Evolutionary conservation across 2,888 invertebrate species (phyloP), one percentile per base, ranked within the genome.

Genomic region (Vanessa cardui): DNA sequence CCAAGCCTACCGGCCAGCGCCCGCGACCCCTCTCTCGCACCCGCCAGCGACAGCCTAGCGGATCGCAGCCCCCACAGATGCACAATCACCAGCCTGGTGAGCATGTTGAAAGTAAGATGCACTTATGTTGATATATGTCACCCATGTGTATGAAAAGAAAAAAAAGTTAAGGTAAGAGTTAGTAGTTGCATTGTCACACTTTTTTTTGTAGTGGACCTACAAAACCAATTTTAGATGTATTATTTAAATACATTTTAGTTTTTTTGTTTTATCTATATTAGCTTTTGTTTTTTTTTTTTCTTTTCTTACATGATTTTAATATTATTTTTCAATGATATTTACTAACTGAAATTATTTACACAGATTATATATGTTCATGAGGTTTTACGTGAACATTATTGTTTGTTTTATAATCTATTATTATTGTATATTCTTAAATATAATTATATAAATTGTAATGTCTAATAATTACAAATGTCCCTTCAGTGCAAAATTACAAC

Each of bases 401-500:
- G 2, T 12, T 39, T 8, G 4, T 39, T 39, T 9, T 8, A 39
- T 12, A 12, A 39, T 12, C 2, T 9, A 39, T 39, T 39, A 12
- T 39, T 12, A 39, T 39, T 12, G 12, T 39, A 39, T 0, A 39
- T 12, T 12, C 12, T 39, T 4, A 12, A 39, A 39, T 39, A 12
- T 12, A 39, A 12, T 39, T 39, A 39, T 39, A 39, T 12, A 39
- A 12, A 39, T 39, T 39, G 39, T 4, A 39, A 12, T 39, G 39
- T 12, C 12, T 12, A 39, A 12, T 39, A 39, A 39, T 12, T 39
- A 39, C 12, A 39, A 39, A 39, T 54, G n/a, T 47, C 18, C 7
- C n/a, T 31, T 44, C 78, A 75, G 83, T 84, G 44, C 94, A 94
- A 79, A 90, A 92, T 71, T 90, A 90, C 79, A 87, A 89, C 58